Percentiles rank a stretch among this genome's conserved stretches.
Conservation (phyloP, 2,113 vertebrate genomes). For the Theropithecus gelada region DNA sequence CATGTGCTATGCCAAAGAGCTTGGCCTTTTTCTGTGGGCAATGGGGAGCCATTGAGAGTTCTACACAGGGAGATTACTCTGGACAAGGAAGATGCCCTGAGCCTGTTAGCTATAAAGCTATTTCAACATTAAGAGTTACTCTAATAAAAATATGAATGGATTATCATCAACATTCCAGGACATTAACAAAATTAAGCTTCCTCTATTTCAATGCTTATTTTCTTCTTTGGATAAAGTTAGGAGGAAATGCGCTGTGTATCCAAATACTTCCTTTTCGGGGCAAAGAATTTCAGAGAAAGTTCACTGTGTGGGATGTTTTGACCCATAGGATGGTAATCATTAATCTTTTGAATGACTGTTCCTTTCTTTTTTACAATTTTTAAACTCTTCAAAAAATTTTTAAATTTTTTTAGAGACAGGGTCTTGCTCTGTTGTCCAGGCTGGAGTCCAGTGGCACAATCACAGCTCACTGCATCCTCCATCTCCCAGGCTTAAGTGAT, state of each 20-base stretch:
- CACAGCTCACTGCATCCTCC: not conserved
- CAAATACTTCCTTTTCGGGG: not conserved
- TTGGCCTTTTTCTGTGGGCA: not conserved
- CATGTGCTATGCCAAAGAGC: not conserved
- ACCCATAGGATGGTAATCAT: not conserved
- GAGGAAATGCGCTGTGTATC: not conserved
- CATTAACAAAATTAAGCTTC: not conserved
- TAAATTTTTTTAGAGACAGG: not conserved
- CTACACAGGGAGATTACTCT: not conserved
- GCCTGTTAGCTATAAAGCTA: not conserved
- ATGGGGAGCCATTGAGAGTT: not conserved
- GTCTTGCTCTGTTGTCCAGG: not conserved
- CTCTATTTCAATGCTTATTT: not conserved
- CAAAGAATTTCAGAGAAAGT: not conserved
- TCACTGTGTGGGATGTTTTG: not conserved
- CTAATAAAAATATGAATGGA: not conserved
- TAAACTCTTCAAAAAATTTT: no score
- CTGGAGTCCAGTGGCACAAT: not conserved
- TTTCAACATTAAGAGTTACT: not conserved
- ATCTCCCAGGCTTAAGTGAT: not conserved
- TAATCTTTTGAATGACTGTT: not conserved
- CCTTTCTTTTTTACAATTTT: not conserved
- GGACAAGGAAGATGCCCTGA: not conserved
- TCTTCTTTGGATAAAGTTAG: slow-evolving; percentile 20
- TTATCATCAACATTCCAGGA: not conserved